A percentile compares a stretch with the other conserved stretches of the same genome.
Evolutionary conservation across 2,113 vertebrate species (phyloP).

Genomic region (Heliornis fulica): DNA sequence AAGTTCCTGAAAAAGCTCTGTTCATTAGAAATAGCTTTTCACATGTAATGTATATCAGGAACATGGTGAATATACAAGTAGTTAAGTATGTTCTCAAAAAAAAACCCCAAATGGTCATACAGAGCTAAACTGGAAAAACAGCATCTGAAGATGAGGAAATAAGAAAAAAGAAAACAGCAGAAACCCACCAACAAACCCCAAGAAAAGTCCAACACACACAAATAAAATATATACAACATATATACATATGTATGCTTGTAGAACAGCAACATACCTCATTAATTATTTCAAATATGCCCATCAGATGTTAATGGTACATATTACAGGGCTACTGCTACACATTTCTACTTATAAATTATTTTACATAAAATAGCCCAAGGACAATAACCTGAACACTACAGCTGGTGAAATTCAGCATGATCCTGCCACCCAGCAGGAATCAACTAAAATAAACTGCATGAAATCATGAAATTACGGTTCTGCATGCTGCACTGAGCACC

Average conservation of each 20-base stretch:
- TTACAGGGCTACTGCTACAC: not conserved
- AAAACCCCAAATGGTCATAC: not conserved
- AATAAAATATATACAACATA: not conserved
- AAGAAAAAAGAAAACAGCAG: not conserved
- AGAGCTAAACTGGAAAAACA: not conserved
- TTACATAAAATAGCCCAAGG: not conserved
- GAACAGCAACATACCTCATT: not conserved
- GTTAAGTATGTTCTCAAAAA: not conserved
- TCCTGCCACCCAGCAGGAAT: not conserved
- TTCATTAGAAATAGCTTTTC: not conserved
- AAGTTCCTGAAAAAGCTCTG: not conserved
- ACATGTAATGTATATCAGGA: not conserved
- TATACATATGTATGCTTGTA: not conserved
- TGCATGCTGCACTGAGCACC: not conserved
- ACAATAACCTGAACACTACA: not conserved
- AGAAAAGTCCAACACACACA: not conserved
- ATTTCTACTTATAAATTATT: not conserved
- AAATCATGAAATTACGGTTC: not conserved
- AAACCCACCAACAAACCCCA: not conserved
- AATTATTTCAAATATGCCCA: not conserved
- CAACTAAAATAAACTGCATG: slow-evolving; percentile 14
- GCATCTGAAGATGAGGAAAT: not conserved
- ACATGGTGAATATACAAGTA: not conserved
- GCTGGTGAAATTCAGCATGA: not conserved
- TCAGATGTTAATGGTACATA: not conserved